These are phyloP conservation scores for Odontophorus gujanensis DNA, from an alignment of 2,113 vertebrate species.

Conservation along the genomic window DNA sequence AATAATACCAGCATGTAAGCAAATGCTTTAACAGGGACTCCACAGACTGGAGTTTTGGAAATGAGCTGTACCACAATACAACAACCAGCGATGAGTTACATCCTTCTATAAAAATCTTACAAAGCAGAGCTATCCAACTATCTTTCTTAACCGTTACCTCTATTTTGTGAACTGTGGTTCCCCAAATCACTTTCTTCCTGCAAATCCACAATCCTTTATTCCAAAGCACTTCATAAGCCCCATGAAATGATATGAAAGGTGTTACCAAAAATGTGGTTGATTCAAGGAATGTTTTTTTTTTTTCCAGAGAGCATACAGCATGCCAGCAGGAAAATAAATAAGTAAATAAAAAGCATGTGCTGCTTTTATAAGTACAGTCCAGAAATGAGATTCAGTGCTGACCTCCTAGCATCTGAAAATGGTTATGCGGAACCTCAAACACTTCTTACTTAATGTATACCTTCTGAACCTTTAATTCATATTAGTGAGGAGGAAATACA, in stretches of 20 bases:
- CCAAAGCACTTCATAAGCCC: neutral
- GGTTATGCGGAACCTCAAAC: slow-evolving; percentile 1
- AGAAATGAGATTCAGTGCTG: neutral
- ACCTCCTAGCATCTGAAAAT: neutral
- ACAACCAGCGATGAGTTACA: neutral
- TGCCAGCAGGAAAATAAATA: neutral
- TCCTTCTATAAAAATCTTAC: neutral
- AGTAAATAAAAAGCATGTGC: neutral
- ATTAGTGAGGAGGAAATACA: neutral
- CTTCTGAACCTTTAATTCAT: neutral
- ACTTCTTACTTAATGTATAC: neutral
- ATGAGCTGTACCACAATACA: neutral
- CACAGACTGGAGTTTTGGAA: neutral
- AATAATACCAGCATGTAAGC: neutral
- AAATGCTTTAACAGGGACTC: neutral
- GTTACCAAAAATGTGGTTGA: accelerated
- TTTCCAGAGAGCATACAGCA: neutral
- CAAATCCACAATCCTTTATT: neutral
- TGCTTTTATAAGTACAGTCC: neutral
- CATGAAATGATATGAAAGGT: neutral
- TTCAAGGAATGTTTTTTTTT: neutral
- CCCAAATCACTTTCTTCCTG: neutral
- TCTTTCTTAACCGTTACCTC: neutral
- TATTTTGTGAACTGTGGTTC: neutral
- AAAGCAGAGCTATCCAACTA: neutral